Evolutionary conservation across 2,888 invertebrate species (phyloP), one percentile per base, ranked within the genome.

Genomic region (Hirudinaria manillensis): DNA sequence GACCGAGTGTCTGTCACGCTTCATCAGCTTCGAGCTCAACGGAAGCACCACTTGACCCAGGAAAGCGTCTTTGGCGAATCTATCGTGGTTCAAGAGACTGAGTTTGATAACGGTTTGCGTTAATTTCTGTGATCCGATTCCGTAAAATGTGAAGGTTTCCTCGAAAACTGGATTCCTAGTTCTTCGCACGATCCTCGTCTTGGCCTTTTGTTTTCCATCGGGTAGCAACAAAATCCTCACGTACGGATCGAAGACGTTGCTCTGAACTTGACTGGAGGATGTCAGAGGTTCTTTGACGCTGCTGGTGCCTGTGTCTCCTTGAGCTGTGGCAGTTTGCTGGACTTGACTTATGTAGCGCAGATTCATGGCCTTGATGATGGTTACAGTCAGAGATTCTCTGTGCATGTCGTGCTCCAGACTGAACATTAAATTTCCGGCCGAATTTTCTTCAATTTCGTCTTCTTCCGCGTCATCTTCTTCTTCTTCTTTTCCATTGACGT

Each of bases 131-230:
- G 78, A 77, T 66, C 80, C 80, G 74, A 85, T 80, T 75, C 97
- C 97, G 84, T 96, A 99, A 89, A 99, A 98, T 0, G 97, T 98
- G 85, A 99, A 99, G 86, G 97, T 97, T 86, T 99, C 99, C 83
- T 99, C 97, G 86, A 97, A 99, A 1, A 94, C 91, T 0, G 99
- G 99, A 87, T 94, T 93, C 75, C 93, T 89, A 70, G 98, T 97
- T 85, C 96, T 95, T 79, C 98, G 90, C 55, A 98, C 90, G 16
- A 99, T 97, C 77, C 97, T 89, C 77, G 96, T 96, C 87, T 96
- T 97, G 75, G 95, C 96, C 86, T 95, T 94, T 85, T 98, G 96
- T 84, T 95, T 94, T 85, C 97, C 97, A 83, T 98, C 98, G 0
- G 99, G 99, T 79, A 99, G 87, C 53, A 99, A 89, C 85, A 98